Percentiles rank a stretch among this genome's conserved stretches.
These are phyloP conservation scores for Drosophila virilis DNA, from an alignment of 1,140 invertebrate species.

Conservation along the genomic window DNA sequence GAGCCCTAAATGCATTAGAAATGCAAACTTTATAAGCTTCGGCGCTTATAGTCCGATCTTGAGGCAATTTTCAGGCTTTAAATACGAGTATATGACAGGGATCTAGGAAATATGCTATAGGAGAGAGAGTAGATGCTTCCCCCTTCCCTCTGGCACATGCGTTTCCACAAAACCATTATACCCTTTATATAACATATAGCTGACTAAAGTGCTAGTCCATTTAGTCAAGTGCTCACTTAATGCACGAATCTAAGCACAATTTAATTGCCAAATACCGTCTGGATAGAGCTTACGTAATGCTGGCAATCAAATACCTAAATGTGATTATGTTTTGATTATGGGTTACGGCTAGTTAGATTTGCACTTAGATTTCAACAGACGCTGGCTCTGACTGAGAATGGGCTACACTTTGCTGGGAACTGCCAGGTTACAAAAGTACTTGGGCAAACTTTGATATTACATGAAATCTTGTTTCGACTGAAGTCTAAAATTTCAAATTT, in stretches of 20 bases:
- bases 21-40: no score
- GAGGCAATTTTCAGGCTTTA: no score
- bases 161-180: no score
- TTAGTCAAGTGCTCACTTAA: background rate
- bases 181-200: background rate
- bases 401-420: background rate
- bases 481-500: no score
- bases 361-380: background rate
- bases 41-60: no score
- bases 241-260: background rate
- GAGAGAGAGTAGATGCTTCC: no score
- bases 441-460: no score
- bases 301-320: conserved; percentile 6
- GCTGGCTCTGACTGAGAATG: background rate
- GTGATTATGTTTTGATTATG: conserved; percentile 11
- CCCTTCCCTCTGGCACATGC: no score
- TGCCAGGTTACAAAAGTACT: background rate
- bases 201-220: background rate
- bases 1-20: no score
- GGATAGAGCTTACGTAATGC: conserved; percentile 3
- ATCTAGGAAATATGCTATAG: no score
- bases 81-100: no score
- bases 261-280: background rate
- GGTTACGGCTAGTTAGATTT: background rate
- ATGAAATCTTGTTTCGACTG: no score